A percentile compares a stretch with the other conserved stretches of the same genome.
Conservation (phyloP, 2,888 invertebrate species). For the Notodonta dromedarius region DNA sequence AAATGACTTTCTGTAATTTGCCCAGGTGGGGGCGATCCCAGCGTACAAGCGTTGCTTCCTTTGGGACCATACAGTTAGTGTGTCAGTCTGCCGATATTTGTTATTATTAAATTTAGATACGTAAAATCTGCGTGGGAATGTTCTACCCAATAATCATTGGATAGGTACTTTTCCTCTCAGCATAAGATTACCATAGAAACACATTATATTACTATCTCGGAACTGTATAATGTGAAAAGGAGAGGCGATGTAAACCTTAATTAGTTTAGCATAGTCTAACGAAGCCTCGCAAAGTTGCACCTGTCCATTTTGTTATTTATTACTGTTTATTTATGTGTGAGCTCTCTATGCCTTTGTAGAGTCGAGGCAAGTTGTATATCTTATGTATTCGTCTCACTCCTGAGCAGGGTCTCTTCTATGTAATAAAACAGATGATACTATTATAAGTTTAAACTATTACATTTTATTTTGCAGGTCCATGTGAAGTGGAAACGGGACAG, state of each 20-base stretch:
- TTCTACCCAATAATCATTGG: not conserved
- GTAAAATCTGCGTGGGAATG: not conserved
- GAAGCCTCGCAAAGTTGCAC: slow-evolving; percentile 54
- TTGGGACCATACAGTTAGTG: too few species aligned
- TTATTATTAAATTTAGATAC: not conserved
- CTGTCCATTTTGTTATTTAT: slow-evolving; percentile 66
- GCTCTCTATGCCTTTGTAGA: slow-evolving; percentile 20
- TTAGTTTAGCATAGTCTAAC: slow-evolving; percentile 55
- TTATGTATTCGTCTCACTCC: too few species aligned
- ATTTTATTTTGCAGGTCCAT: slow-evolving; percentile 76
- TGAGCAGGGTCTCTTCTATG: too few species aligned
- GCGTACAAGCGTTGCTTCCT: too few species aligned
- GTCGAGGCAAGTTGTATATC: too few species aligned
- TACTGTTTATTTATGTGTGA: slow-evolving; percentile 49
- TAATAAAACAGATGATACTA: not conserved
- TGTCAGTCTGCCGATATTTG: too few species aligned
- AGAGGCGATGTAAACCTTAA: slow-evolving; percentile 51
- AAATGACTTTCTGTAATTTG: too few species aligned
- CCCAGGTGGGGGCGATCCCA: too few species aligned
- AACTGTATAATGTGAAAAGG: slow-evolving; percentile 39
- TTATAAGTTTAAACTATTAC: not conserved
- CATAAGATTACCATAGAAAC: slow-evolving; percentile 10
- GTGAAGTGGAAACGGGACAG: slow-evolving; percentile 94
- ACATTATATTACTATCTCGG: slow-evolving; percentile 29
- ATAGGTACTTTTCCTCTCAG: not conserved